Evolutionary conservation across 2,888 invertebrate species (phyloP), one percentile per base, ranked within the genome.

Genomic region (Aspidiotus rigidus): DNA sequence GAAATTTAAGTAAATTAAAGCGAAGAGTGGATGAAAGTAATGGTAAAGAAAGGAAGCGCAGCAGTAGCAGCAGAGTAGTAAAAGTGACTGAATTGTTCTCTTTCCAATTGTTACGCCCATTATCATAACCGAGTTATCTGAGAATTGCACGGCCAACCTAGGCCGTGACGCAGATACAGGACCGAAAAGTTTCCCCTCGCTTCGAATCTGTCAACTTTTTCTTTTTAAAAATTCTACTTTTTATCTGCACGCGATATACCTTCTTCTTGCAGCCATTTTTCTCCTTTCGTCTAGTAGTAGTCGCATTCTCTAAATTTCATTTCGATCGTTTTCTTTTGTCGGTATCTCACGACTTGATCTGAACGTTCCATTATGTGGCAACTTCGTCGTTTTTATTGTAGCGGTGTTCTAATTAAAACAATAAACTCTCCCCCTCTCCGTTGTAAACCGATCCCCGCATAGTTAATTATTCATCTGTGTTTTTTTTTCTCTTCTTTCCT

Each of bases 51-150:
- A 53, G 53, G n/a, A 53, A 53, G n/a, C 11, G 53, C 11, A 53
- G n/a, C 13, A 53, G 53, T 3, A 53, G n/a, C 13, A 53, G 11
- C n/a, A 5, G n/a, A 64, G 42, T 11, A 57, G 56, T 28, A 62
- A 17, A 40, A 41, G 59, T 42, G 66, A 17, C 41, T 39, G 57
- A 67, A 66, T 66, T 66, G 59, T 66, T 63, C 53, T 66, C 57
- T 56, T 66, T 66, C 57, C 66, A 66, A 66, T 66, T 66, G 66
- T 66, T 66, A 66, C 66, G 66, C 66, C 66, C 66, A 66, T 66
- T 66, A 66, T 66, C 66, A 66, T 66, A 66, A 66, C 57, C 66
- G 66, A 66, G 66, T 66, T 66, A 66, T 66, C 66, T 59, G 42
- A 64, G 66, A 66, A 66, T 42, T 60, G 39, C 39, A 28, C 60